These are phyloP conservation scores for Ceryle rudis DNA, from an alignment of 2,797 vertebrate species.

Conservation along the genomic window DNA sequence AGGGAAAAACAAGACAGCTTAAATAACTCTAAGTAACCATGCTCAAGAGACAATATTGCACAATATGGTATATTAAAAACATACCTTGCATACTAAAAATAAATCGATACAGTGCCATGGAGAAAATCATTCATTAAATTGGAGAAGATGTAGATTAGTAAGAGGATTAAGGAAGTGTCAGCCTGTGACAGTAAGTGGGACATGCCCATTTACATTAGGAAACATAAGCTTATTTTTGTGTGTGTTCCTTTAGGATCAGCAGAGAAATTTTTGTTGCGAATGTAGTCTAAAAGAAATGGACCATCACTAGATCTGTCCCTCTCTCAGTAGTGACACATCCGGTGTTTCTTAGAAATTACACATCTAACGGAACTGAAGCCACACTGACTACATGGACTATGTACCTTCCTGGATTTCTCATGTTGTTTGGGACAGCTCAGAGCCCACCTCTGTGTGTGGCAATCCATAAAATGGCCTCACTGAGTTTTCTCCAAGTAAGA, in stretches of 20 bases:
- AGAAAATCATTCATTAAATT: background rate
- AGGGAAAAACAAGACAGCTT: background rate
- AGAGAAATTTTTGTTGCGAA: background rate
- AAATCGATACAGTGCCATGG: fast-evolving
- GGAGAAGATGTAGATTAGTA: background rate
- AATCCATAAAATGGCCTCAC: constrained; percentile 39
- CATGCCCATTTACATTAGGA: background rate
- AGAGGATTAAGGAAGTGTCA: background rate
- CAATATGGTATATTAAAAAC: background rate
- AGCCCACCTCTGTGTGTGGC: constrained; percentile 24
- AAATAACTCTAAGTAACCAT: background rate
- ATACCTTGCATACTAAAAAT: background rate
- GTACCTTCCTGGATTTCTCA: constrained; percentile 41
- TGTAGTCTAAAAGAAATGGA: background rate
- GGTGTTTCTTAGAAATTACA: background rate
- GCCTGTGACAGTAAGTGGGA: background rate
- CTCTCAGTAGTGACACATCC: background rate
- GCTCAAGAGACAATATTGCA: background rate
- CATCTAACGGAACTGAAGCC: background rate
- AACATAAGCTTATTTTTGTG: background rate
- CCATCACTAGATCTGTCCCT: background rate
- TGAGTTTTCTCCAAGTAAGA: constrained; percentile 38
- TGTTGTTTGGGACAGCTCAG: background rate
- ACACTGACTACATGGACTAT: background rate
- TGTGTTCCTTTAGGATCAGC: background rate